Evolutionary conservation across 2,888 invertebrate species (phyloP).

Genomic region (Caenorhabditis plicata): DNA sequence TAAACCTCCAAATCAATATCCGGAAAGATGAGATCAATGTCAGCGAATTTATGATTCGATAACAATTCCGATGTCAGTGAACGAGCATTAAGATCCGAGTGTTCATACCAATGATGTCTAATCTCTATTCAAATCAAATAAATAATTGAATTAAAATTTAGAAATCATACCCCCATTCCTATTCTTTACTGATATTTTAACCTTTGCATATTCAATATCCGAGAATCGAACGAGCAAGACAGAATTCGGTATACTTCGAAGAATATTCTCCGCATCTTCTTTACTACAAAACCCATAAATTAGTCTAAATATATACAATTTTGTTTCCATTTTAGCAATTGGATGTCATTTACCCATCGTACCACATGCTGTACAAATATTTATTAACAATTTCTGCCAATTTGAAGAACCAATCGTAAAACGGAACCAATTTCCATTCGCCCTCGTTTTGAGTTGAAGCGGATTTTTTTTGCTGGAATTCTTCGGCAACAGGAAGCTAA

Average conservation of each 20-base stretch:
- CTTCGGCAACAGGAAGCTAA: slow-evolving; percentile 61
- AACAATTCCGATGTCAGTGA: slow-evolving; percentile 54
- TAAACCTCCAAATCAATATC: slow-evolving; percentile 59
- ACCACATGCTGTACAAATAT: slow-evolving; percentile 63
- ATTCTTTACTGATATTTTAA: slow-evolving; percentile 62
- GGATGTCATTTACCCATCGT: slow-evolving; percentile 54
- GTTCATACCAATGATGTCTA: slow-evolving; percentile 64
- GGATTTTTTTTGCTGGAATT: slow-evolving; percentile 52
- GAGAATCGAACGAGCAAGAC: slow-evolving; percentile 59
- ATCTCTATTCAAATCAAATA: slow-evolving; percentile 44
- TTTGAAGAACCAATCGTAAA: slow-evolving; percentile 62
- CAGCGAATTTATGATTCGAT: slow-evolving; percentile 57
- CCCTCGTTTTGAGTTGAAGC: slow-evolving; percentile 51
- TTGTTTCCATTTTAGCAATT: background rate
- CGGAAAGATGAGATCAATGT: slow-evolving; percentile 62
- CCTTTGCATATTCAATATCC: slow-evolving; percentile 63
- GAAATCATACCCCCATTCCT: slow-evolving; percentile 47
- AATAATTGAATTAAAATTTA: background rate
- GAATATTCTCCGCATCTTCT: slow-evolving; percentile 61
- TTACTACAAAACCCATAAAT: slow-evolving; percentile 64
- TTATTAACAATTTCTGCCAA: slow-evolving; percentile 64
- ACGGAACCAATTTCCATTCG: slow-evolving; percentile 64
- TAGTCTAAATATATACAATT: slow-evolving; percentile 37
- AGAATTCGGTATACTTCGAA: slow-evolving; percentile 48
- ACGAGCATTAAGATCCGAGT: slow-evolving; percentile 54